Evolutionary conservation across 2,113 vertebrate genomes (phyloP), one percentile per base, ranked within the genome.

Genomic region (Hemibagrus wyckioides): DNA sequence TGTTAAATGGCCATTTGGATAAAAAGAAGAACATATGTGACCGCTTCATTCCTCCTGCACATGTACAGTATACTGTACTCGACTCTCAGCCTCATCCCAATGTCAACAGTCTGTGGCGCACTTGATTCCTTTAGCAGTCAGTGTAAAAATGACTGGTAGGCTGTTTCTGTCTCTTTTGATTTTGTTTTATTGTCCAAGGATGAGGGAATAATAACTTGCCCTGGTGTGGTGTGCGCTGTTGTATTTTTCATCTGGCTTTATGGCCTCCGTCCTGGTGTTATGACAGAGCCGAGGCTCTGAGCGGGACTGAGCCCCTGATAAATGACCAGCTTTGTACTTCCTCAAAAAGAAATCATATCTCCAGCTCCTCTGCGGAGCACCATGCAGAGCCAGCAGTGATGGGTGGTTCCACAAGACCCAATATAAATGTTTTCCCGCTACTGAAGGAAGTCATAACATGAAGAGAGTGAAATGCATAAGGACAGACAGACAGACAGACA

Each of bases 261-360:
- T 91, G 59, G 87, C 87, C 91, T 92, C 81, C 84, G 90, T 91
- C 87, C 81, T 85, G 89, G 85, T 89, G 88, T 93, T 92, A 90
- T 93, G 93, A 92, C 91, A 93, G 86, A 92, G 85, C 90, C 30
- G 88, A 85, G 80, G 44, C 89, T 76, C 71, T 75, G 87, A 91
- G 81, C 57, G 88, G 86, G 87, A 89, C 92, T 84, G 81, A 67
- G 82, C 57, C 81, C 75, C 89, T 92, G 90, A 93, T 91, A 92
- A 92, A 93, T 91, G 87, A 90, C 86, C 77, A 85, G 90, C 89
- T 91, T 94, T 92, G 87, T 90, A 82, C 90, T 82, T 88, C 87
- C 71, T 85, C 86, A 89, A 92, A 92, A 91, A 92, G 73, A 92
- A 92, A 92, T 92, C 91, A 92, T 91, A 90, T 90, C 86, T 92